Conservation (phyloP, 2,113 vertebrate genomes). For the Cryptomyrus ogoouensis region DNA sequence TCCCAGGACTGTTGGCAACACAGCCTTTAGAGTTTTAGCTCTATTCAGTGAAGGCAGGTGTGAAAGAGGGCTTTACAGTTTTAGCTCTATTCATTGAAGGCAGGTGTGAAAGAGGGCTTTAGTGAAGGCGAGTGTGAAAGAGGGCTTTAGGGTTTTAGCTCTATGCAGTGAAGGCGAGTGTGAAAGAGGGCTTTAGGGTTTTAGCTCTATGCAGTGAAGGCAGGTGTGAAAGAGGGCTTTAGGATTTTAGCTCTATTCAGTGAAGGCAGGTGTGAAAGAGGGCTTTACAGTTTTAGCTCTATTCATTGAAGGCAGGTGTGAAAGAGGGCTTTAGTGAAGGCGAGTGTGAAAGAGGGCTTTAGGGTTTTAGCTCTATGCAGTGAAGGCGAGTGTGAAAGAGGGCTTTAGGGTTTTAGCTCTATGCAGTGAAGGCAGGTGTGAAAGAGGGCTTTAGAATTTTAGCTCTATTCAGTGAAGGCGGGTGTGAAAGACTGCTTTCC, state of each 20-base stretch:
- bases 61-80: neutral
- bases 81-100: neutral
- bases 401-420: neutral
- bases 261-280: neutral
- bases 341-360: neutral
- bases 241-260: neutral
- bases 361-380: too few species aligned
- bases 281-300: neutral
- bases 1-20: neutral
- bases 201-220: too few species aligned
- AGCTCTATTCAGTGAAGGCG: neutral
- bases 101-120: neutral
- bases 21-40: neutral
- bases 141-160: too few species aligned
- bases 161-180: neutral
- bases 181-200: neutral
- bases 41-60: neutral
- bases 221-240: neutral
- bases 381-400: neutral
- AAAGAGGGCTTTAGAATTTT: neutral
- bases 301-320: neutral
- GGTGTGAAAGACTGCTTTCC: neutral
- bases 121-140: neutral
- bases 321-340: neutral
- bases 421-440: neutral